Evolutionary conservation across 2,888 invertebrate species (phyloP).

Genomic region (Anodontia alba): DNA sequence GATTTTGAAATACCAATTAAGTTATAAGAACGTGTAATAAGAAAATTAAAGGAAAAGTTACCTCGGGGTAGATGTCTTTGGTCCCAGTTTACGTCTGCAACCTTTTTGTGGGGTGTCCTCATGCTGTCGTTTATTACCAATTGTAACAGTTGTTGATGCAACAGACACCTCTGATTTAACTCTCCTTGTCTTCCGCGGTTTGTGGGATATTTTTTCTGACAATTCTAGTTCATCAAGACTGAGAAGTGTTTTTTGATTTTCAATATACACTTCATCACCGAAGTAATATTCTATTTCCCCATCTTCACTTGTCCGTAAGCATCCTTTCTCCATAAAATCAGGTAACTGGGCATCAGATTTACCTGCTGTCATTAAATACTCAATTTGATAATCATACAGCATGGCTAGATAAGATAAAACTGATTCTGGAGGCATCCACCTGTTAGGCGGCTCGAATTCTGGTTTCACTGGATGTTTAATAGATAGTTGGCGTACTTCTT

Average conservation of each 20-base stretch:
- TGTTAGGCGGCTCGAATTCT: neutral
- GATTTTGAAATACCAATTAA: no score
- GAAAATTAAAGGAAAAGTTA: neutral
- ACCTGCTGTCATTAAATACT: neutral
- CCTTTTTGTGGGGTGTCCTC: neutral
- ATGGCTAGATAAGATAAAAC: neutral
- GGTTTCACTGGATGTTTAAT: neutral
- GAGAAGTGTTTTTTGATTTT: neutral
- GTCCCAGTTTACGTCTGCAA: neutral
- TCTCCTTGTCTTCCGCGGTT: neutral
- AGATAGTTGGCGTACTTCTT: neutral
- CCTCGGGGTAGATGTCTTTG: neutral
- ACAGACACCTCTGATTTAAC: neutral
- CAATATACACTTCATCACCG: neutral
- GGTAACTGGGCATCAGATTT: neutral
- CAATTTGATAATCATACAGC: neutral
- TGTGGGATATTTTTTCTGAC: neutral
- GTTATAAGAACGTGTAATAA: no score
- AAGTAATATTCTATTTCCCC: neutral
- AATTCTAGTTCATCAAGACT: neutral
- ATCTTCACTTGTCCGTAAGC: neutral
- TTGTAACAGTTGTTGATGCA: neutral
- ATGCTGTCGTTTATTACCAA: neutral
- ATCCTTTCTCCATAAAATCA: neutral
- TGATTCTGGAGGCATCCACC: neutral